phyloP scores from a whole-genome alignment of 2,113 vertebrate species.

The Columba janthina region DNA sequence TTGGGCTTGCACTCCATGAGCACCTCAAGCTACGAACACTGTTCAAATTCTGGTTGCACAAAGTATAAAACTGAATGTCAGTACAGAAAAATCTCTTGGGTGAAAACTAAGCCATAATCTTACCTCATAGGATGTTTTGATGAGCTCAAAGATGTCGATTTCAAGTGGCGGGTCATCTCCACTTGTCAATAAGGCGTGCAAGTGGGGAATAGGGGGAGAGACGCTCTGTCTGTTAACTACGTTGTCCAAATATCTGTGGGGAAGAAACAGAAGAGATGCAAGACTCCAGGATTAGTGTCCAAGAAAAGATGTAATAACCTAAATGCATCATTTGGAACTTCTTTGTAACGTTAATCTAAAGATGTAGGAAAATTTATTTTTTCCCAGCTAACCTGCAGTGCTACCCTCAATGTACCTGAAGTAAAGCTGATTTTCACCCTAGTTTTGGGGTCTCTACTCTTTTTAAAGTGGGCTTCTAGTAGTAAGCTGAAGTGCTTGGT shows the following conservation, averaged over 20 bases:
- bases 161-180: slow-evolving; percentile 87
- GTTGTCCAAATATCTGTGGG: slow-evolving; percentile 90
- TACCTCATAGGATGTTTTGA: slow-evolving; percentile 94
- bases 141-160: slow-evolving; percentile 91
- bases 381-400: not conserved
- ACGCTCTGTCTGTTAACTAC: slow-evolving; percentile 91
- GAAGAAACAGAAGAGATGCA: not conserved
- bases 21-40: not conserved
- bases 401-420: not conserved
- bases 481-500: not conserved
- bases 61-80: not conserved
- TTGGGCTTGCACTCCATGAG: not conserved
- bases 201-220: slow-evolving; percentile 88
- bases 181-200: slow-evolving; percentile 88
- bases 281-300: not conserved
- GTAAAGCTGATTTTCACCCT: not conserved
- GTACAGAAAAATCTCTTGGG: not conserved
- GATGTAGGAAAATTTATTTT: not conserved
- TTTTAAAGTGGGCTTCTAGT: not conserved
- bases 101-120: not conserved
- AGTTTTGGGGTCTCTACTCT: not conserved
- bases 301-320: not conserved
- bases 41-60: not conserved
- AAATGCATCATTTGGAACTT: not conserved
- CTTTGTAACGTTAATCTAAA: not conserved